Base-by-base conservation (phyloP, 1,140 invertebrate genomes). In the Amyelois transitella region DNA sequence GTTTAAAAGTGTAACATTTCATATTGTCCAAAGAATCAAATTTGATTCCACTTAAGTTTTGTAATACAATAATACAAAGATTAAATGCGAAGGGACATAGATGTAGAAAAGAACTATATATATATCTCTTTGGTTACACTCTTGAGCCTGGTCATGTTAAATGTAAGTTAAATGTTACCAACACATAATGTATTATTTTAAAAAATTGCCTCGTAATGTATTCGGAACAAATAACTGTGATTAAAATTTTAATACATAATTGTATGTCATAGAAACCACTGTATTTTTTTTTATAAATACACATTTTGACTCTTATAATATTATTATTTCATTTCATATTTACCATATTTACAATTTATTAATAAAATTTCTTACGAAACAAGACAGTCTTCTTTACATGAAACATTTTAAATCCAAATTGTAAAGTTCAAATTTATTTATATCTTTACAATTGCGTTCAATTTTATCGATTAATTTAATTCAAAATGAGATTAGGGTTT, bases 1-100 rank as follows among this genome's bases (percentile, higher is more conserved):
- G 78, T 79, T 81, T 81, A 72, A 81, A 64, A 79, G 78, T 77
- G 50, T 81, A 81, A 81, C 77, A 38, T 44, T n/a, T n/a, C n/a
- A n/a, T n/a, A n/a, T n/a, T n/a, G n/a, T n/a, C n/a, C n/a, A n/a
- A n/a, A n/a, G n/a, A n/a, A n/a, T n/a, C n/a, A n/a, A n/a, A n/a
- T n/a, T n/a, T n/a, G n/a, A n/a, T 48, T 49, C n/a, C 18, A 2
- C 32, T 53, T 54, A 49, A 38, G 1, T 21, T 53, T 38, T 48
- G 21, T n/a, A n/a, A n/a, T n/a, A n/a, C n/a, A n/a, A n/a, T n/a
- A n/a, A n/a, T n/a, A n/a, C n/a, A n/a, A n/a, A n/a, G n/a, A n/a
- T n/a, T n/a, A n/a, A n/a, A n/a, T n/a, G n/a, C n/a, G n/a, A n/a
- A n/a, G n/a, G n/a, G n/a, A n/a, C n/a, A n/a, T n/a, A n/a, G n/a